A percentile compares a stretch with the other conserved stretches of the same genome.
phyloP scores from a whole-genome alignment of 2,888 invertebrate genomes.

The Augiades crinisus region DNA sequence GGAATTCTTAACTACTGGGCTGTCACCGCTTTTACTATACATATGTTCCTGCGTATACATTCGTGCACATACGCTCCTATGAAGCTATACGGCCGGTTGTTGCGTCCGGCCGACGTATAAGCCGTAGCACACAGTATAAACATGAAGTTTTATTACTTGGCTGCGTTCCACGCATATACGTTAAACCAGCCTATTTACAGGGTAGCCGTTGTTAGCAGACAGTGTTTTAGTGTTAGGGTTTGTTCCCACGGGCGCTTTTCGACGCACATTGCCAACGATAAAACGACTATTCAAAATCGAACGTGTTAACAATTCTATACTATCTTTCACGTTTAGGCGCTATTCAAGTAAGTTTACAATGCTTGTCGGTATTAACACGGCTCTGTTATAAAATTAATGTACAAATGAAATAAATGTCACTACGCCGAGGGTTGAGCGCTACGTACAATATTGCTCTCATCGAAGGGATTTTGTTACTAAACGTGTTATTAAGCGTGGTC shows the following conservation, averaged over 20 bases:
- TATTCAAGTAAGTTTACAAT: constrained; percentile 3
- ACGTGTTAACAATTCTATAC: constrained; percentile 9
- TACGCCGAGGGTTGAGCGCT: too few relatives aligned
- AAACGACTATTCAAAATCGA: constrained; percentile 24
- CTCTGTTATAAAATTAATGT: background rate
- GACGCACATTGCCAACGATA: constrained; percentile 18
- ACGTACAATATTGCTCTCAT: background rate
- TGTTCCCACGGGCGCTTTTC: constrained; percentile 22
- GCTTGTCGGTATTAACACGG: background rate
- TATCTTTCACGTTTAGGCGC: constrained; percentile 14
- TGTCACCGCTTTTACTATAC: too few relatives aligned
- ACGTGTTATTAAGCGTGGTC: too few relatives aligned
- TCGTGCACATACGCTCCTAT: too few relatives aligned
- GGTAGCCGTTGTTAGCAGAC: constrained; percentile 53
- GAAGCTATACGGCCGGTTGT: background rate
- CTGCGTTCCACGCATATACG: constrained; percentile 75
- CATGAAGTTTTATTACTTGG: constrained; percentile 80
- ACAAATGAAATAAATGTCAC: too few relatives aligned
- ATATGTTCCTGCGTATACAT: too few relatives aligned
- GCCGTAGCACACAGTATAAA: constrained; percentile 69
- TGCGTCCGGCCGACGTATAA: constrained; percentile 49
- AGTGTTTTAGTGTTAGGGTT: constrained; percentile 31
- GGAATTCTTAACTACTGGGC: too few relatives aligned
- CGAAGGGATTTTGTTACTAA: too few relatives aligned
- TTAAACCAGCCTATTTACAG: constrained; percentile 70